Evolutionary conservation across 2,888 invertebrate genomes (phyloP).

Genomic region (Drosophila anomalata): DNA sequence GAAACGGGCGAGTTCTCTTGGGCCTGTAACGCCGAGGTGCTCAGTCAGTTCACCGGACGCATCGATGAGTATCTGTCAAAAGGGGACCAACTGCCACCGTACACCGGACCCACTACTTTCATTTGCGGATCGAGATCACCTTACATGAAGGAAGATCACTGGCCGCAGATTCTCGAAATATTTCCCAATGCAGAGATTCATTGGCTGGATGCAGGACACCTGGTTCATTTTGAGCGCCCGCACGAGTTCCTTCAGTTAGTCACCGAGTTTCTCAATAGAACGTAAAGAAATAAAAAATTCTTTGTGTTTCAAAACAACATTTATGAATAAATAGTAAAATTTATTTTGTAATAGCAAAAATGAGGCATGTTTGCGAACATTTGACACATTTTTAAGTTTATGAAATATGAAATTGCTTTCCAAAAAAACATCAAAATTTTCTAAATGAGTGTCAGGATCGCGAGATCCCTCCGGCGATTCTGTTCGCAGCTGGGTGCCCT

Average conservation of each 20-base stretch:
- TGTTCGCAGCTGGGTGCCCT: not conserved
- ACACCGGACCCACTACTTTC: conserved; percentile 91
- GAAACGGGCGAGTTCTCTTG: conserved; percentile 86
- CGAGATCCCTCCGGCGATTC: not conserved
- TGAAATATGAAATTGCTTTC: not conserved
- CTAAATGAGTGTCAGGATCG: not conserved
- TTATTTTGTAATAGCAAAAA: not conserved
- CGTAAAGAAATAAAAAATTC: conserved; percentile 8
- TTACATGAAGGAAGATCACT: conserved; percentile 88
- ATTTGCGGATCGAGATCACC: conserved; percentile 93
- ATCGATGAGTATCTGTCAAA: conserved; percentile 51
- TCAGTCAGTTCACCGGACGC: conserved; percentile 87
- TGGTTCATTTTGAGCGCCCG: conserved; percentile 97
- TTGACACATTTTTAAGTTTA: not conserved
- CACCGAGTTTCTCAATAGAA: conserved; percentile 82
- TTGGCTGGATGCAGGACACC: conserved; percentile 92
- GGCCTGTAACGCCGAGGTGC: conserved; percentile 91
- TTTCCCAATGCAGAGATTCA: conserved; percentile 87
- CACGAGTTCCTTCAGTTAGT: conserved; percentile 83
- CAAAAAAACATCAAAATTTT: not conserved
- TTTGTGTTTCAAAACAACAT: conserved; percentile 5
- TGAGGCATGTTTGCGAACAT: not conserved
- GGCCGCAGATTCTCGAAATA: conserved; percentile 85
- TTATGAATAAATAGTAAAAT: conserved; percentile 3
- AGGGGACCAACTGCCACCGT: conserved; percentile 57